Base-by-base conservation (phyloP, 2,113 vertebrate genomes). In the Perognathus longimembris region DNA sequence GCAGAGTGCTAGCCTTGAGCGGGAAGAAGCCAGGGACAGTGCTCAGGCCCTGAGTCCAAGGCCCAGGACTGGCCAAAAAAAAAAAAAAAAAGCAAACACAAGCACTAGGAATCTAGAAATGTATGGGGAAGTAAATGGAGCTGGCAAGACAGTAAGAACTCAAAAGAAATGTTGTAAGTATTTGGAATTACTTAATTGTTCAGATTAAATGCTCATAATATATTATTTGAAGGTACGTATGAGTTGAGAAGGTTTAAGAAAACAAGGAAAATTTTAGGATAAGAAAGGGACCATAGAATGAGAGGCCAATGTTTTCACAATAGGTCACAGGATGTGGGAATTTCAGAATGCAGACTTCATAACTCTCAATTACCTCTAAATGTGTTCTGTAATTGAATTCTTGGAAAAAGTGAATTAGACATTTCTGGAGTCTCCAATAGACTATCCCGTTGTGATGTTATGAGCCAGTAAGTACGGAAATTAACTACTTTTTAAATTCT, bases 371-470 rank as follows among this genome's bases (percentile, higher is more conserved):
- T 64, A n/a, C 6, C 15, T 84, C 40, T 91, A 54, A 61, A 84
- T 15, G 63, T 59, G 75, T 89, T 85, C 26, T 76, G 1, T 57
- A 85, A 71, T 30, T 66, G 30, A 90, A 24, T 18, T 66, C 26
- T 36, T 79, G 30, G 69, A 87, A 81, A 11, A 90, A 93, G 42
- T 57, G 30, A 85, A 36, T 36, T 28, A 54, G 70, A 92, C 71
- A 18, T 71, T 88, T 90, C 69, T 83, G 42, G 40, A 95, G 90
- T 18, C 42, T 85, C 57, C 38, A 71, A 34, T 7, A 93, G 57
- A 54, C 28, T 32, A 89, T 91, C 11, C 70, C 45, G 18, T 15
- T 86, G 22, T 81, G 73, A 89, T 87, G 30, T 18, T 45, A 14
- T 50, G 79, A 75, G 21, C 26, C 32, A 83, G 7, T 74, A 26